Conservation (phyloP, 2,888 invertebrate species). For the Spatulosminthurus flaviceps region DNA sequence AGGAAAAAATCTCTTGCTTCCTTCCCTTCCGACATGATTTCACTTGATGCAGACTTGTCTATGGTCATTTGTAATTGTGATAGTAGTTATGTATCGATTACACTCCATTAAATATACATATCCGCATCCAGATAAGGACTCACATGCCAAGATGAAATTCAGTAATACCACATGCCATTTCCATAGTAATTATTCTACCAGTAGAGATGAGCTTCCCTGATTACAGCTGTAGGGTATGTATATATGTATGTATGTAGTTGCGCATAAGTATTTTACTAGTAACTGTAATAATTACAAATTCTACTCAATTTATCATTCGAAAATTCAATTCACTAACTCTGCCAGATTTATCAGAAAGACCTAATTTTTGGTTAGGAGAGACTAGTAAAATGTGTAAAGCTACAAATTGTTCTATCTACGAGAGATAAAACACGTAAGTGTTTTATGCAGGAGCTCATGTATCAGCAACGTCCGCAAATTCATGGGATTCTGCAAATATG, state of each 20-base stretch:
- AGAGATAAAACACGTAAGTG: conserved; percentile 9
- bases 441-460: not conserved
- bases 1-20: conserved; percentile 3
- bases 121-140: not conserved
- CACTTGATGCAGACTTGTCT: conserved; percentile 4
- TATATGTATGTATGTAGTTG: not conserved
- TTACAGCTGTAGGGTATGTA: too few species aligned
- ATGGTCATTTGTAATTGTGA: conserved; percentile 1
- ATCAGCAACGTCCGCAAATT: conserved; percentile 10
- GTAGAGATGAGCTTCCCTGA: too few species aligned
- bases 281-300: conserved; percentile 2
- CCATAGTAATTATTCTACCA: not conserved
- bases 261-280: not conserved
- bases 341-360: not conserved
- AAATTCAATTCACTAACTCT: not conserved
- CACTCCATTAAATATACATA: conserved; percentile 2
- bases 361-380: not conserved
- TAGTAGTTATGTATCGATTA: conserved; percentile 7
- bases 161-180: not conserved
- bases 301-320: not conserved
- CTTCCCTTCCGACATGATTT: conserved; percentile 10
- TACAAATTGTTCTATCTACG: not conserved
- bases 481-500: not conserved
- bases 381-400: not conserved
- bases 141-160: not conserved